Base-by-base conservation (phyloP, 1,140 invertebrate species). In the Venustaconcha ellipsiformis region DNA sequence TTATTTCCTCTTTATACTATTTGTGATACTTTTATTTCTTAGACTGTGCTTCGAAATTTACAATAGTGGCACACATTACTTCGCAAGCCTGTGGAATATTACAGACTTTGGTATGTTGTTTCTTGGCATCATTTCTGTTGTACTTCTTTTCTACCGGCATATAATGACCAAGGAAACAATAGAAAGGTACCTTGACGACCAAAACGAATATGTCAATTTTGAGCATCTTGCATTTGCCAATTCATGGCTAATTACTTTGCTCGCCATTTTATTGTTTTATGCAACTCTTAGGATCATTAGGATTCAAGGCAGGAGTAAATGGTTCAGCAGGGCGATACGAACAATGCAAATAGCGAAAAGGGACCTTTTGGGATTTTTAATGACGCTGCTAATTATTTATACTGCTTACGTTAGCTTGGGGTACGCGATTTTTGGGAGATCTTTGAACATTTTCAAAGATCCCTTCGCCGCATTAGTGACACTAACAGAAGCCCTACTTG, bases 401-500 rank as follows among this genome's bases (percentile, higher is more conserved):
- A 81, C 83, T 57, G 83, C 83, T 18, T 88, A 84, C 69, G 78
- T 83, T 18, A 23, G 69, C 0, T 79, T 80, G 62, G 82, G 82
- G 12, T 84, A 83, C 57, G 55, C 86, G 1, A 30, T 85, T 20
- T 88, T 88, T 75, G 77, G 79, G 5, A 67, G 67, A 30, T 57
- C 72, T 12, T 60, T 83, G 15, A 65, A 79, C n/a, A 80, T 82
- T 26, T 88, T 83, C 78, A 80, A 76, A 67, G 72, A 80, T 17
- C 20, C 85, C 20, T 80, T 82, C 48, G 75, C 78, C 20, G 69
- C 83, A 20, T 78, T 77, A 57, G 77, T 81, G 30, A 82, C 78
- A 56, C 63, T 84, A 17, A 78, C 78, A 17, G 81, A 82, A 62
- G 75, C 78, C 70, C 93, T 95, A 83, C 89, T 95, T n/a, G 95